Evolutionary conservation across 1,140 invertebrate species (phyloP).

Genomic region (Cepaea nemoralis): DNA sequence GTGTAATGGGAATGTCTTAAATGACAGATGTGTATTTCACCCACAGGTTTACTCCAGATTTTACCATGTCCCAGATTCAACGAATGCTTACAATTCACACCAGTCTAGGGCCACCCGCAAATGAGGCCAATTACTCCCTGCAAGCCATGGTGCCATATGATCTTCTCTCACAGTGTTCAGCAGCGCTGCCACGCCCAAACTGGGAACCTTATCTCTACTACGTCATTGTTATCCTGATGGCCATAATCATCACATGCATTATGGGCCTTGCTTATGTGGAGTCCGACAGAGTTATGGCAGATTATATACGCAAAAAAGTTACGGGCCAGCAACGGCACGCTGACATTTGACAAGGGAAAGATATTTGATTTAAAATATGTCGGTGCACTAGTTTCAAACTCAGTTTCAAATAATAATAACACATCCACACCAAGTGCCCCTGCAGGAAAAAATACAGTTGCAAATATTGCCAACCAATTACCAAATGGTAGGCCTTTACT

Average conservation of each 20-base stretch:
- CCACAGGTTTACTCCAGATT: slow-evolving; percentile 88
- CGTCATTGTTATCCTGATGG: slow-evolving; percentile 77
- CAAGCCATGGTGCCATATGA: slow-evolving; percentile 85
- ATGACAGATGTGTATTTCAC: background rate
- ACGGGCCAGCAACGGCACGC: slow-evolving; percentile 55
- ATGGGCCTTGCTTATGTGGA: slow-evolving; percentile 81
- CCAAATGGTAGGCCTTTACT: slow-evolving; percentile 4
- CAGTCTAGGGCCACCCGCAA: slow-evolving; percentile 75
- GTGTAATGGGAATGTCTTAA: no score
- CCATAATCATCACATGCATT: slow-evolving; percentile 79
- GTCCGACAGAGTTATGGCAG: slow-evolving; percentile 78
- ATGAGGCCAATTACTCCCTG: slow-evolving; percentile 78
- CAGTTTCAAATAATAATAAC: background rate
- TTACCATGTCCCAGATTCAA: slow-evolving; percentile 85
- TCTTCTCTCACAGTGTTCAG: slow-evolving; percentile 81
- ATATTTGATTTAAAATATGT: slow-evolving; percentile 70
- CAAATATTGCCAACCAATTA: background rate
- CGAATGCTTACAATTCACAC: slow-evolving; percentile 76
- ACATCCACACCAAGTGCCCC: background rate
- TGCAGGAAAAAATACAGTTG: background rate
- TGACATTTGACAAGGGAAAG: slow-evolving; percentile 66
- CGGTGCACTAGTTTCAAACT: slow-evolving; percentile 44
- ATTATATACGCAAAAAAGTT: slow-evolving; percentile 61
- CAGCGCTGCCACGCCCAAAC: slow-evolving; percentile 81
- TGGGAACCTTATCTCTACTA: slow-evolving; percentile 86